Evolutionary conservation across 1,140 invertebrate species (phyloP).

Genomic region (Triops cancriformis): DNA sequence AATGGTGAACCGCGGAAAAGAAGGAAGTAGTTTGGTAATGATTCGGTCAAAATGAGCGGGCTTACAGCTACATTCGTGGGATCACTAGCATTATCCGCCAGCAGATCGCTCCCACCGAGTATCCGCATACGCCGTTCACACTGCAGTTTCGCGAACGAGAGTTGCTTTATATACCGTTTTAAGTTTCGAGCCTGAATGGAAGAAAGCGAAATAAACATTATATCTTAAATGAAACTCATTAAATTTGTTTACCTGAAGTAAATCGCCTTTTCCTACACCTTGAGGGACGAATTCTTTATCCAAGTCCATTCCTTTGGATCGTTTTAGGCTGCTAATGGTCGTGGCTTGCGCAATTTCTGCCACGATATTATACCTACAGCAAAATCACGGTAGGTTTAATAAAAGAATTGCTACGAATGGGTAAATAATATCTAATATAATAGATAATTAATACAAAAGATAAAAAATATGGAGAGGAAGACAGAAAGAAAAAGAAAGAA

Average conservation of each 20-base stretch:
- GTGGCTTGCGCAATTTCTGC: conserved; percentile 90
- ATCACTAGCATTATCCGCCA: background rate
- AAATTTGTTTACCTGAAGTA: conserved; percentile 40
- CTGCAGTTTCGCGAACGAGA: conserved; percentile 62
- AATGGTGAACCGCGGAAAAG: too few species aligned
- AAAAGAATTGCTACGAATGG: conserved; percentile 15
- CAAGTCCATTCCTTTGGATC: conserved; percentile 66
- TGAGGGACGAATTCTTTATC: conserved; percentile 46
- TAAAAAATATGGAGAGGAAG: too few species aligned
- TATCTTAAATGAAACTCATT: background rate
- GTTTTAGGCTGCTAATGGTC: conserved; percentile 77
- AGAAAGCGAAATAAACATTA: conserved; percentile 16
- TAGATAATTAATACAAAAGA: too few species aligned
- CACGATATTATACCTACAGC: conserved; percentile 67
- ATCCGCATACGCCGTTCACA: conserved; percentile 69
- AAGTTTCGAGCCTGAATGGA: conserved; percentile 42
- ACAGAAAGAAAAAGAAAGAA: too few species aligned
- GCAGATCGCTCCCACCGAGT: conserved; percentile 45
- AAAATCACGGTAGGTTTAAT: background rate
- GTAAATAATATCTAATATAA: too few species aligned
- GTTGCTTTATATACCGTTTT: conserved; percentile 55
- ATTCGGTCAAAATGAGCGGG: background rate
- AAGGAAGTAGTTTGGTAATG: background rate
- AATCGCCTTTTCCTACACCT: conserved; percentile 42
- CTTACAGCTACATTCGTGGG: background rate